A percentile compares a stretch with the other conserved stretches of the same genome.
These are phyloP conservation scores for Chalcosyrphus nemorum DNA, from an alignment of 2,888 invertebrate genomes.

Conservation along the genomic window DNA sequence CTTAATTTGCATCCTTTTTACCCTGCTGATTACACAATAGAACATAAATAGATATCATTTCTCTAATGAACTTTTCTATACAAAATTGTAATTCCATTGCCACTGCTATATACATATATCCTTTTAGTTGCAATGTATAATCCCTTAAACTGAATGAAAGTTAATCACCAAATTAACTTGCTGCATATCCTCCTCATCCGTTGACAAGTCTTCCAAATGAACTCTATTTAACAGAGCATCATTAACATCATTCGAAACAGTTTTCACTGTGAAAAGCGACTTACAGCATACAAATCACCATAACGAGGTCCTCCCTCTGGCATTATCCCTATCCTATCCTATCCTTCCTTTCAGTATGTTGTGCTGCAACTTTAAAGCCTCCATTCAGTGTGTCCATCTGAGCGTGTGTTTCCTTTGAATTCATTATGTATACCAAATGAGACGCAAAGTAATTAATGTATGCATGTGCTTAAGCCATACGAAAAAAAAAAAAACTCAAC, in stretches of 20 bases:
- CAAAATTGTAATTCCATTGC: too few species aligned
- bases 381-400: too few species aligned
- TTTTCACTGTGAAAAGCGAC: background rate
- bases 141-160: background rate
- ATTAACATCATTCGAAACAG: background rate
- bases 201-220: background rate
- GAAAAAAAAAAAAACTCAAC: background rate
- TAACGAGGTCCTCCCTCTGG: background rate
- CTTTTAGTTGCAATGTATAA: too few species aligned
- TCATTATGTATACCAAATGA: background rate
- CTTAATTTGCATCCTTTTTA: too few species aligned
- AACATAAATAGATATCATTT: too few species aligned
- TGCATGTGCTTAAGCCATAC: background rate
- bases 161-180: background rate
- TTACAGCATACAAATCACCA: conserved; percentile 11
- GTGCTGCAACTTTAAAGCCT: background rate
- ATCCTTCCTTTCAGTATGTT: background rate
- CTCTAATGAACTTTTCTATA: too few species aligned
- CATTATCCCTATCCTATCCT: too few species aligned
- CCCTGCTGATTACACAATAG: too few species aligned
- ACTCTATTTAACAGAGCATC: background rate
- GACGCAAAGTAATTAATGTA: background rate
- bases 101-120: too few species aligned
- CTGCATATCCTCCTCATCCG: background rate
- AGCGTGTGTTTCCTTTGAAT: background rate